phyloP scores from a whole-genome alignment of 2,113 vertebrate genomes.

The Phalacrocorax carbo region DNA sequence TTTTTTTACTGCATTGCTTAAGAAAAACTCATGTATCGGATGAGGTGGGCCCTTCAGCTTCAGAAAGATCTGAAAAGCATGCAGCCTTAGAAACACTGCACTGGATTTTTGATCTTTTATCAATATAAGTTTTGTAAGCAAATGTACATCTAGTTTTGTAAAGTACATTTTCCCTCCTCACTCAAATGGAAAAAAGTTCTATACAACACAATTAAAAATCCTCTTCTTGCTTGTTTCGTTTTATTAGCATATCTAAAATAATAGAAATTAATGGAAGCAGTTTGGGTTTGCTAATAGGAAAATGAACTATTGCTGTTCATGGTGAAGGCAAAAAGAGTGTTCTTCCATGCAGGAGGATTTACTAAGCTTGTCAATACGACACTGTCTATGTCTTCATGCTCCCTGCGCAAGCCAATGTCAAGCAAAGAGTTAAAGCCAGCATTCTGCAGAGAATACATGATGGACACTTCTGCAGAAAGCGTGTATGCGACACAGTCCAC shows the following conservation, averaged over 20 bases:
- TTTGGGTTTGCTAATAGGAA: neutral
- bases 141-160: neutral
- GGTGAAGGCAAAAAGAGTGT: neutral
- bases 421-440: slow-evolving; percentile 25
- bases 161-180: neutral
- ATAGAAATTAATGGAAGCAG: neutral
- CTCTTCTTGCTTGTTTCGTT: neutral
- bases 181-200: neutral
- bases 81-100: neutral
- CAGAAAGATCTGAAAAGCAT: neutral
- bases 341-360: neutral
- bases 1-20: neutral
- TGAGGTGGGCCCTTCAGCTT: neutral
- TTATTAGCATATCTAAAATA: neutral
- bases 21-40: neutral
- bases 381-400: neutral
- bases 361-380: neutral
- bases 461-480: neutral
- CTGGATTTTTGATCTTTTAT: neutral
- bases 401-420: neutral
- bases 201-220: neutral
- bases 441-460: neutral
- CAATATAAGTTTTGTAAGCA: neutral
- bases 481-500: rapidly evolving
- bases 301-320: neutral